phyloP scores from a whole-genome alignment of 2,797 vertebrate species.

The Alouatta caraya region DNA sequence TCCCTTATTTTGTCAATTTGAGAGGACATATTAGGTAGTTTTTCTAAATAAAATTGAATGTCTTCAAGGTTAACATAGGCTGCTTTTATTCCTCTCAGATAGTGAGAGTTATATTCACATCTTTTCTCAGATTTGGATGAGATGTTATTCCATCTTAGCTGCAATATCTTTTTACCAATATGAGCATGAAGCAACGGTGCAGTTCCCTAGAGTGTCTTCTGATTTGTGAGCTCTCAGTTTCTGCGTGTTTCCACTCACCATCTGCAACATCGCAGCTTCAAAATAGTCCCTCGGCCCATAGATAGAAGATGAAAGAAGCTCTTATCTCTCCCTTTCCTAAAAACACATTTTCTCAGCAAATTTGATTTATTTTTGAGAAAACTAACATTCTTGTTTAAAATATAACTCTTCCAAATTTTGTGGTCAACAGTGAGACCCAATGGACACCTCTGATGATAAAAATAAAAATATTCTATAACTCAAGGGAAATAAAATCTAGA shows the following conservation, averaged over 20 bases:
- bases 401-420: not conserved
- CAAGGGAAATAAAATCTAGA: not conserved
- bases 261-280: not conserved
- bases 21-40: not conserved
- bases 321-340: not conserved
- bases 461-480: not conserved
- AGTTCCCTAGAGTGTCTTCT: not conserved
- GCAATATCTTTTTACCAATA: not conserved
- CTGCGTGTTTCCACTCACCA: not conserved
- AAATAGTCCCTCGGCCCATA: not conserved
- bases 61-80: not conserved
- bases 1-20: not conserved
- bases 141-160: not conserved
- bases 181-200: not conserved
- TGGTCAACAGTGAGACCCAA: not conserved
- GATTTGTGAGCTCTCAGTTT: accelerated
- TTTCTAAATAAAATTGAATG: not conserved
- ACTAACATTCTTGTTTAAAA: not conserved
- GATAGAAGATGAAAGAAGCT: not conserved
- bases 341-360: not conserved
- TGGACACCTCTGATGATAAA: not conserved
- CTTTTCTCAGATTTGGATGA: not conserved
- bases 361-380: slow-evolving; percentile 27
- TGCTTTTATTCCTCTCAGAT: not conserved
- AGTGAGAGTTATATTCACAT: not conserved